A percentile compares a stretch with the other conserved stretches of the same genome.
Evolutionary conservation across 1,140 invertebrate species (phyloP).

Genomic region (Drosophila bifasciata): DNA sequence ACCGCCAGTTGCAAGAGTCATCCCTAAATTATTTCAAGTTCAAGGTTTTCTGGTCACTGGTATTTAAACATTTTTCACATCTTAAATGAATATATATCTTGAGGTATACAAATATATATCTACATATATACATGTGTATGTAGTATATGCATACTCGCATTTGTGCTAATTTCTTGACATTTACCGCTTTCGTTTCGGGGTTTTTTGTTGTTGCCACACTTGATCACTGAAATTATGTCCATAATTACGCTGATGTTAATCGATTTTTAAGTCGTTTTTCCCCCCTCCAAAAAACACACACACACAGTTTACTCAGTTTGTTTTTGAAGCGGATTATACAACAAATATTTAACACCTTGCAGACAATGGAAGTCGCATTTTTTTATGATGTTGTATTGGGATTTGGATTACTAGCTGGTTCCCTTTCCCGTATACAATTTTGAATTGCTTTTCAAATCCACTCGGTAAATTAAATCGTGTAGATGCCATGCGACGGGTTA

Average conservation of each 20-base stretch:
- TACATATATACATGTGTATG: constrained; percentile 15
- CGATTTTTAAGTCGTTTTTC: constrained; percentile 74
- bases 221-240: constrained; percentile 67
- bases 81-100: constrained; percentile 19
- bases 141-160: constrained; percentile 10
- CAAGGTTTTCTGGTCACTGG: constrained; percentile 68
- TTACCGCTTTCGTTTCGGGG: constrained; percentile 46
- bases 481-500: constrained; percentile 44
- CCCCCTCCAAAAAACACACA: constrained; percentile 12
- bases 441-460: constrained; percentile 50
- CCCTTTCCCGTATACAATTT: constrained; percentile 19
- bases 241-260: constrained; percentile 76
- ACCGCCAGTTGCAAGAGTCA: constrained; percentile 7
- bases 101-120: constrained; percentile 20
- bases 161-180: constrained; percentile 56
- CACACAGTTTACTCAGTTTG: constrained; percentile 5
- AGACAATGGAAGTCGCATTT: constrained; percentile 55
- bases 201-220: constrained; percentile 74
- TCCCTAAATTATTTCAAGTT: constrained; percentile 63
- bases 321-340: constrained; percentile 61
- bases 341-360: constrained; percentile 79
- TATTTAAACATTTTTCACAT: constrained; percentile 50
- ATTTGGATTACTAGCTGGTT: constrained; percentile 33
- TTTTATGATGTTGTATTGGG: constrained; percentile 16
- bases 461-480: constrained; percentile 47